These are phyloP conservation scores for Myiotriccus ornatus DNA, from an alignment of 2,797 vertebrate species.

Conservation along the genomic window DNA sequence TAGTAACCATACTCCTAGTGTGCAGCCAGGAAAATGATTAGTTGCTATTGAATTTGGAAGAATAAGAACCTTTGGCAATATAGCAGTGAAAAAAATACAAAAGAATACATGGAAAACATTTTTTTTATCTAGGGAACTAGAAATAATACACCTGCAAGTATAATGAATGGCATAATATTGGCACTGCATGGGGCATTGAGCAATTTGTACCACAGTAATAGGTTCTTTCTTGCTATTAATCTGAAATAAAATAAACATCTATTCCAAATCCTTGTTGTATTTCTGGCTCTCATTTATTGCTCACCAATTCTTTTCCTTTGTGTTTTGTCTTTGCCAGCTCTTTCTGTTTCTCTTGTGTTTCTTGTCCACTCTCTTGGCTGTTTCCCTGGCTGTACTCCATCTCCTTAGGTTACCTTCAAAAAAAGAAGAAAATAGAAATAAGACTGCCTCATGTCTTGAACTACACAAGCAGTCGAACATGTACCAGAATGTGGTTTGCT, in stretches of 20 bases:
- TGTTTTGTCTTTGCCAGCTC: slow-evolving; percentile 37
- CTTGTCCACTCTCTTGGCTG: slow-evolving; percentile 10
- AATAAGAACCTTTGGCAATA: slow-evolving; percentile 61
- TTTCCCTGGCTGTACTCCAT: slow-evolving; percentile 43
- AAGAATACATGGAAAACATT: slow-evolving; percentile 69
- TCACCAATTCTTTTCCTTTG: slow-evolving; percentile 56
- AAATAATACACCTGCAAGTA: slow-evolving; percentile 80
- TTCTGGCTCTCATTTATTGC: slow-evolving; percentile 67
- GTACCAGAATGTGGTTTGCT: not conserved
- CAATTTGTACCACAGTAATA: slow-evolving; percentile 68
- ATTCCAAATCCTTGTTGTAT: slow-evolving; percentile 62
- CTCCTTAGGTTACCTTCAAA: slow-evolving; percentile 38
- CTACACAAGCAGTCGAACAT: not conserved
- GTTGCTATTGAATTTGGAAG: slow-evolving; percentile 73
- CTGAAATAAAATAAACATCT: slow-evolving; percentile 73
- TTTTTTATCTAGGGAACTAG: slow-evolving; percentile 73
- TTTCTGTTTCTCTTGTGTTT: slow-evolving; percentile 57
- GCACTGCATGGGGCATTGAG: slow-evolving; percentile 66
- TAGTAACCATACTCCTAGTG: slow-evolving; percentile 49
- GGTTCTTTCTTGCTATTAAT: slow-evolving; percentile 74
- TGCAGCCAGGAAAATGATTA: slow-evolving; percentile 67
- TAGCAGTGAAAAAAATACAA: slow-evolving; percentile 68
- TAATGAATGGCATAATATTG: slow-evolving; percentile 76
- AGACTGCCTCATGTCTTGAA: not conserved
- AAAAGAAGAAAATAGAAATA: not conserved